Conservation (phyloP, 1,140 invertebrate genomes). For the Neotoxoptera formosana region DNA sequence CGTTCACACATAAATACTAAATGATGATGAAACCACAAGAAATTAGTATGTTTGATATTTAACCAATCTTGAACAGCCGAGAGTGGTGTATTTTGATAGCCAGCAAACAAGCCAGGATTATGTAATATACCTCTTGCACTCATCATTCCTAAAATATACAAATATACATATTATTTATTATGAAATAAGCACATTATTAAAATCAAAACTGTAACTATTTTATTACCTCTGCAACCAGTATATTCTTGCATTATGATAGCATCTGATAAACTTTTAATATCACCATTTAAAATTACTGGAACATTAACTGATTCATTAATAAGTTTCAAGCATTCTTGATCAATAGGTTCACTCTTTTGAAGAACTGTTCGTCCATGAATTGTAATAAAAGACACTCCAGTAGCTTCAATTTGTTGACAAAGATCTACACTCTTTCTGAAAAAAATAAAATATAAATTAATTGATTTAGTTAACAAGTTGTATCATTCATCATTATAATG, state of each 20-base stretch:
- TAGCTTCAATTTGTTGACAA: slow-evolving; percentile 81
- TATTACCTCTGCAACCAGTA: slow-evolving; percentile 78
- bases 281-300: slow-evolving; percentile 93
- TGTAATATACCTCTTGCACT: slow-evolving; percentile 85
- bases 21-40: slow-evolving; percentile 88
- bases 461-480: background rate
- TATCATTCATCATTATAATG: background rate
- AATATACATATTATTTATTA: background rate
- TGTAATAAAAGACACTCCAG: slow-evolving; percentile 87
- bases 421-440: slow-evolving; percentile 72
- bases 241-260: slow-evolving; percentile 71
- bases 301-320: slow-evolving; percentile 77
- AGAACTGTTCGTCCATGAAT: slow-evolving; percentile 88
- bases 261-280: slow-evolving; percentile 77
- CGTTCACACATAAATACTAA: slow-evolving; percentile 92
- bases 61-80: slow-evolving; percentile 88
- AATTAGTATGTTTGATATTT: slow-evolving; percentile 75
- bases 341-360: slow-evolving; percentile 81
- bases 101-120: slow-evolving; percentile 89
- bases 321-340: slow-evolving; percentile 75
- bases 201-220: background rate
- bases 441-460: background rate
- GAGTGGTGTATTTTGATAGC: slow-evolving; percentile 73
- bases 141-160: slow-evolving; percentile 75
- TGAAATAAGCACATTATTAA: background rate